Base-by-base conservation (phyloP, 2,797 vertebrate species). In the Heterohyrax brucei region DNA sequence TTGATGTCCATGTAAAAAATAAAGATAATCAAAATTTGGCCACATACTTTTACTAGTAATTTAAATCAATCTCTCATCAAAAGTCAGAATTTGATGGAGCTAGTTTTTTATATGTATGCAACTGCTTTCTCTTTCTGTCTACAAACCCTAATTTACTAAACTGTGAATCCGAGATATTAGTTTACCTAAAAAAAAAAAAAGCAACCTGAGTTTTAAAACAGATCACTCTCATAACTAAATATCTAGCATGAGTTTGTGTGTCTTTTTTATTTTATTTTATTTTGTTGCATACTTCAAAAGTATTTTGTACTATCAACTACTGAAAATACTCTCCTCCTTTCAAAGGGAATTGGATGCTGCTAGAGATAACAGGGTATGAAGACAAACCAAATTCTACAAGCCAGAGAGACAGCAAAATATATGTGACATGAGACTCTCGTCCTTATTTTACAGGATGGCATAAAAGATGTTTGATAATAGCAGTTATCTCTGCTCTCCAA, bases 321-420 rank as follows among this genome's bases (percentile, higher is more conserved):
- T 83, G 82, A 91, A 95, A 39, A 21, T 75, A 87, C 28, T 70
- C 93, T 80, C 89, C 95, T 98, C 83, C 97, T 97, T 98, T 98
- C 91, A 96, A 79, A 98, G 77, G 93, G 96, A 97, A 97, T 97
- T 97, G 97, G 93, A 94, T 96, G 95, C 89, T 96, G 78, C 50
- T 92, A 92, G 59, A 90, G 93, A 96, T 97, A 97, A 96, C 93
- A 97, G 95, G 44, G 79, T 95, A 95, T 96, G 97, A 96, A 97
- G 98, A 98, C 95, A 94, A 97, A 92, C 89, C 97, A 92, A 97
- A 97, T 98, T 97, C 89, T 95, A 92, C 89, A 96, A 95, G 86
- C 73, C 88, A 75, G 93, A 97, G 97, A 96, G 96, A 97, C 87
- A 93, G 72, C 75, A 95, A 96, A 96, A 78, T 87, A 48, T 91